Evolutionary conservation across 2,113 vertebrate species (phyloP), one percentile per base, ranked within the genome.

Genomic region (Xiphorhynchus elegans): DNA sequence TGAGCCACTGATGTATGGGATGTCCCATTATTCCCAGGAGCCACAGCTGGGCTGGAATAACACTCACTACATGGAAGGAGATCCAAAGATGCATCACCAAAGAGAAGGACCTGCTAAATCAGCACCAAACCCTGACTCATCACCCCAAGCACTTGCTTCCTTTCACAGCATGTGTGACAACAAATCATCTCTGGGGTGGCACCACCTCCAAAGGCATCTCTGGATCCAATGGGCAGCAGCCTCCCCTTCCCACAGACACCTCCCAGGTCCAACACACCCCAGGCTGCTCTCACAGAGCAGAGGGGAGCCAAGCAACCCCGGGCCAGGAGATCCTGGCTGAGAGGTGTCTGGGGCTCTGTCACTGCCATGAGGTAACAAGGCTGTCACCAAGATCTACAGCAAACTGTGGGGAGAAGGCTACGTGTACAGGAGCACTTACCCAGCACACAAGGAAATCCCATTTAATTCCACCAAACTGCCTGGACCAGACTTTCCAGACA

Each of bases 1-100:
- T 10, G 40, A 72, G 33, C 26, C 1, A 1, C 39, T 37, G 49
- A 47, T 10, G 11, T 26, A 59, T 0, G 0, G 26, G 56, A 52
- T 46, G 37, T 46, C 42, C 42, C 33, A 12, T 49, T 55, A 60
- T 9, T n/a, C 40, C 26, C 0, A 0, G 46, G 11, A 82, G 26
- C 29, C 8, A 4, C 3, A 39, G 58, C 63, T 29, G n/a, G 8
- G 0, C 13, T 64, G 56, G 39, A 87, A 23, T 37, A 64, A 77
- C 25, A 8, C 59, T 60, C 52, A 83, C 31, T 42, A 21, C 25
- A 8, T 10, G 40, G 40, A 42, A 76, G 13, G 0, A 1, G 31
- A 66, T 49, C 69, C 49, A 28, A 70, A 80, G 20, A 67, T 10
- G 29, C 28, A n/a, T 1, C 12, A 42, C 29, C 42, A 74, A 81